Evolutionary conservation across 35 echinoderm and acorn worm species (phyloP).

Genomic region (Ophiothrix spiculata): DNA sequence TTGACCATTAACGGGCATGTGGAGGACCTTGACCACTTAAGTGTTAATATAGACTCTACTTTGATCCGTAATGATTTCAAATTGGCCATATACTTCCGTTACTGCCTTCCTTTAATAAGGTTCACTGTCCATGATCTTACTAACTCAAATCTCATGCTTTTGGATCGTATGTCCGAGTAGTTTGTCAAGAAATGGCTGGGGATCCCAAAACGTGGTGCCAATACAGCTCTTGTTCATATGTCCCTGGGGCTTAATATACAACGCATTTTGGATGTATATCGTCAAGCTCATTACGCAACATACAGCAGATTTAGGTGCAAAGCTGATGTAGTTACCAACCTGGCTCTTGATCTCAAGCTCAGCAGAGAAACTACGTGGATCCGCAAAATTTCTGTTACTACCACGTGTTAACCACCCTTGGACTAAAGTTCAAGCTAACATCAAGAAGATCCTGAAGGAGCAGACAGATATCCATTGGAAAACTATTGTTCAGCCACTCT

Average conservation of each 20-base stretch:
- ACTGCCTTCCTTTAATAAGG: slow-evolving; percentile 6
- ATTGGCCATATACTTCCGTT: slow-evolving; percentile 14
- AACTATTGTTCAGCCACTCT: too few species aligned
- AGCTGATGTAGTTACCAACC: neutral
- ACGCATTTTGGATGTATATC: slow-evolving; percentile 11
- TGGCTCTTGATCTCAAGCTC: neutral
- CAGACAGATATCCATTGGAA: too few species aligned
- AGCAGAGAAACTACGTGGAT: neutral
- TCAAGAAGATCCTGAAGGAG: too few species aligned
- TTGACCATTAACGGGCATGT: too few species aligned
- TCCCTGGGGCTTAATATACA: neutral
- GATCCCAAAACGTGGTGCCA: slow-evolving; percentile 1
- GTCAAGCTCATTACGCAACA: neutral
- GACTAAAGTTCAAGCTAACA: too few species aligned
- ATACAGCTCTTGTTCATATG: slow-evolving; percentile 3
- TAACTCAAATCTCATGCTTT: neutral
- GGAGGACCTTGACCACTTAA: too few species aligned
- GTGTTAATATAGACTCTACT: too few species aligned
- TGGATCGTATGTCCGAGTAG: neutral
- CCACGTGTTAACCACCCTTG: too few species aligned
- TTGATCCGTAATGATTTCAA: slow-evolving; percentile 12
- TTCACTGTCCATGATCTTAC: slow-evolving; percentile 24
- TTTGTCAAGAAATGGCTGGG: neutral
- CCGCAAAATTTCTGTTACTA: neutral
- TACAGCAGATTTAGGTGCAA: slow-evolving; percentile 15